Evolutionary conservation across 2,888 invertebrate species (phyloP).

Genomic region (Chironomus tentans): DNA sequence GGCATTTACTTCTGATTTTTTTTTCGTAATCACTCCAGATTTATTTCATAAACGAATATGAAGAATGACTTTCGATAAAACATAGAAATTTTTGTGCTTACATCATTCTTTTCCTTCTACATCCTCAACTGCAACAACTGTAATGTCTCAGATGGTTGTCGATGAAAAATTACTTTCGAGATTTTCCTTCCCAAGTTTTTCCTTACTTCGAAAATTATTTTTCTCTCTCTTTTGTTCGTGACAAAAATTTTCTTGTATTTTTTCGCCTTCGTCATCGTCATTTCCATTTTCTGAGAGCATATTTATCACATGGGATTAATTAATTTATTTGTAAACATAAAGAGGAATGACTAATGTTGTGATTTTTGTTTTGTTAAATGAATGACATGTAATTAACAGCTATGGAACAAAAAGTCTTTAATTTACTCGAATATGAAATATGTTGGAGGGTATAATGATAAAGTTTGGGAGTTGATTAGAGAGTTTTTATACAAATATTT

Average conservation of each 20-base stretch:
- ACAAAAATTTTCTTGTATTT: background rate
- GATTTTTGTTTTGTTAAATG: background rate
- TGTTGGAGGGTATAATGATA: no score
- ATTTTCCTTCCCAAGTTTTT: background rate
- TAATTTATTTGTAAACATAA: background rate
- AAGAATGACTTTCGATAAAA: conserved; percentile 21
- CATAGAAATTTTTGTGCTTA: background rate
- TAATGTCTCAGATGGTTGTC: conserved; percentile 17
- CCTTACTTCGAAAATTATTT: background rate
- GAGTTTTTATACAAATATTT: no score
- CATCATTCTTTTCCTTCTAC: background rate
- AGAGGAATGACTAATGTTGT: conserved; percentile 3
- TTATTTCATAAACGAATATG: background rate
- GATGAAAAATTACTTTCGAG: conserved; percentile 20
- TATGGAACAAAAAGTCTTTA: background rate
- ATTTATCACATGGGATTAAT: conserved; percentile 9
- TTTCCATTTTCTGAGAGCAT: background rate
- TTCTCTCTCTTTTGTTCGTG: background rate
- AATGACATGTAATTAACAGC: conserved; percentile 20
- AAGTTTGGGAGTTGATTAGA: no score
- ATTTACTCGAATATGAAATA: background rate
- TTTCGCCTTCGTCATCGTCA: background rate
- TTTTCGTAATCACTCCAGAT: background rate
- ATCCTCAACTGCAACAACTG: background rate
- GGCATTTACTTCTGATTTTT: background rate